Base-by-base conservation (phyloP, 2,888 invertebrate species). In the Neria commutata region DNA sequence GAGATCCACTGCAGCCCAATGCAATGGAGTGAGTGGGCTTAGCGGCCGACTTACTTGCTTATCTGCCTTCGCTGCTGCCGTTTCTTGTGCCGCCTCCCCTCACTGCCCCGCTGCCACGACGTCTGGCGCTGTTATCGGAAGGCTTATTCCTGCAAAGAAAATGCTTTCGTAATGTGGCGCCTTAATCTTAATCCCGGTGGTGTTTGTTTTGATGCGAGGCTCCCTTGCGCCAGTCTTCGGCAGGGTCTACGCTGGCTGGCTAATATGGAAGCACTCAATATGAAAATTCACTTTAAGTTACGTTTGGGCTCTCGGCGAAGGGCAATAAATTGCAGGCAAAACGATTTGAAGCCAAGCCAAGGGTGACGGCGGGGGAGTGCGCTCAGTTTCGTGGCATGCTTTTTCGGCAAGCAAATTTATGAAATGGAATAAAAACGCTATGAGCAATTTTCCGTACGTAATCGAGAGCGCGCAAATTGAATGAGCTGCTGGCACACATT, bases 1-100 rank as follows among this genome's bases (percentile, higher is more conserved):
- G 23, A 33, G 29, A 54, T 54, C 47, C 21, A 54, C 16, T 33
- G 37, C 37, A 37, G 37, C 37, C n/a, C 29, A 8, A 8, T 29
- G 29, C 11, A 11, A 11, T 5, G 6, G 29, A 29, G 6, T 8
- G 29, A 29, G n/a, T 11, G 29, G 11, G 29, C 29, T 29, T 29
- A 29, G 29, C 11, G 6, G 29, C 5, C 5, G 29, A 29, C 29
- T 5, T 29, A 5, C 11, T 14, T 14, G 8, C 37, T n/a, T n/a
- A n/a, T n/a, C n/a, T 37, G 6, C n/a, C n/a, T n/a, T 5, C n/a
- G 10, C n/a, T 37, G 10, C 37, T 37, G n/a, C 4, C n/a, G 37
- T 37, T 14, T 6, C 4, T 29, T 5, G 5, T 29, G 29, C 11
- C 11, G n/a, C n/a, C n/a, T n/a, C n/a, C n/a, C n/a, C n/a, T n/a